These are phyloP conservation scores for Pomatostomus ruficeps DNA, from an alignment of 2,113 vertebrate species.

Conservation along the genomic window DNA sequence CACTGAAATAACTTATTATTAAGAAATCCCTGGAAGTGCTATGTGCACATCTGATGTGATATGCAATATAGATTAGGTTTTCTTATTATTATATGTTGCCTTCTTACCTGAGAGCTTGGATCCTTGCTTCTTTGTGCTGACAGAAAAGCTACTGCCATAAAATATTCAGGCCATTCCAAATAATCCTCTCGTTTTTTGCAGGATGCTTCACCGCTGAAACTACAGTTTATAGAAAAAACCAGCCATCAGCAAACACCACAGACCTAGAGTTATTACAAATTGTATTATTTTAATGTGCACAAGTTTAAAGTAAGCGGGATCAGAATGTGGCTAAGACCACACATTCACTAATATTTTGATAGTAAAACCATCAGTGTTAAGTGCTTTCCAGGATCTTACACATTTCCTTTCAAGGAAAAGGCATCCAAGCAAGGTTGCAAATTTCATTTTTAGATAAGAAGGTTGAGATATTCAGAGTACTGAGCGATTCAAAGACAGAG, in stretches of 20 bases:
- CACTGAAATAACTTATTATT: conserved; percentile 1
- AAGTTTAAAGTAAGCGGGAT: background rate
- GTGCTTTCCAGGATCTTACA: background rate
- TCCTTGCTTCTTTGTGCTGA: conserved; percentile 98
- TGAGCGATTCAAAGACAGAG: background rate
- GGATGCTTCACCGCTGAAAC: conserved; percentile 47
- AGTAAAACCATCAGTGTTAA: background rate
- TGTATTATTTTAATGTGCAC: background rate
- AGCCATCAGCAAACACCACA: background rate
- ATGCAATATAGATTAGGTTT: background rate
- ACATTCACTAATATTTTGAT: background rate
- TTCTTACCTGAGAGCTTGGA: conserved; percentile 89
- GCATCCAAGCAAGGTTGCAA: background rate
- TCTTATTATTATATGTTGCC: background rate
- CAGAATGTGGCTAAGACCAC: background rate
- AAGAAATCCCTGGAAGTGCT: background rate
- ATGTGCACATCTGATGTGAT: background rate
- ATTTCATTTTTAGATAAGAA: conserved; percentile 38
- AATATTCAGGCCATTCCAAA: conserved; percentile 97
- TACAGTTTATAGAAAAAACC: background rate
- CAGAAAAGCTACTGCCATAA: conserved; percentile 96
- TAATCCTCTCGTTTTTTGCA: conserved; percentile 89
- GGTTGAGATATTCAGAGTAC: conserved; percentile 18
- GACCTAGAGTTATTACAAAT: background rate
- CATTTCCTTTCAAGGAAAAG: background rate